A percentile compares a stretch with the other conserved stretches of the same genome.
These are phyloP conservation scores for Tenthredo distinguenda DNA, from an alignment of 2,888 invertebrate species.

Conservation along the genomic window DNA sequence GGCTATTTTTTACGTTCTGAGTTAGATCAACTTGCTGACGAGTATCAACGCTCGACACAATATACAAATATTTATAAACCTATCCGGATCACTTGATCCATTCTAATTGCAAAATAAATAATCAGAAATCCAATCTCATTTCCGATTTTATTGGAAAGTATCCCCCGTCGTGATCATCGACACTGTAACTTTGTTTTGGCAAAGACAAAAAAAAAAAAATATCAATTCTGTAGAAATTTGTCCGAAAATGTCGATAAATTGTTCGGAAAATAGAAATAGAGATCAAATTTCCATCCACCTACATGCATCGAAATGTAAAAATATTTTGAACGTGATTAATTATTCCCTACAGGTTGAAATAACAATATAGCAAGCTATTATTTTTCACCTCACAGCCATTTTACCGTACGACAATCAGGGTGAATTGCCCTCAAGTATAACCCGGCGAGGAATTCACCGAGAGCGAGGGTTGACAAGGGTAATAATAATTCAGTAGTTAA, in stretches of 20 bases:
- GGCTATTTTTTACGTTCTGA: background rate
- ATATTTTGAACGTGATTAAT: background rate
- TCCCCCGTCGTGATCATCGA: background rate
- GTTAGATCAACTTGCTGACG: background rate
- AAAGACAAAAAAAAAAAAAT: no score
- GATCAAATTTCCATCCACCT: background rate
- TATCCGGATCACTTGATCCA: background rate
- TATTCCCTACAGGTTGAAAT: background rate
- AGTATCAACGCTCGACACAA: background rate
- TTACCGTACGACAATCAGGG: conserved; percentile 4
- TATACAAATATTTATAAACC: background rate
- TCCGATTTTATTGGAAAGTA: background rate
- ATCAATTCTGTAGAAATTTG: no score
- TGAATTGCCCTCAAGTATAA: background rate
- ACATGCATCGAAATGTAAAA: background rate
- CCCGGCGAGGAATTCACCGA: background rate
- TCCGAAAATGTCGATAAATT: no score
- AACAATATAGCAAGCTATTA: background rate
- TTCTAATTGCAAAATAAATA: background rate
- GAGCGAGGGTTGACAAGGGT: conserved; percentile 16
- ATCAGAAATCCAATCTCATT: background rate
- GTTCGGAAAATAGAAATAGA: no score
- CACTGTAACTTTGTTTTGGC: background rate
- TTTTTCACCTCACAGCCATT: background rate
- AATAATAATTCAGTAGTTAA: conserved; percentile 42